These are phyloP conservation scores for Nibea coibor DNA, from an alignment of 2,113 vertebrate species.

Conservation along the genomic window DNA sequence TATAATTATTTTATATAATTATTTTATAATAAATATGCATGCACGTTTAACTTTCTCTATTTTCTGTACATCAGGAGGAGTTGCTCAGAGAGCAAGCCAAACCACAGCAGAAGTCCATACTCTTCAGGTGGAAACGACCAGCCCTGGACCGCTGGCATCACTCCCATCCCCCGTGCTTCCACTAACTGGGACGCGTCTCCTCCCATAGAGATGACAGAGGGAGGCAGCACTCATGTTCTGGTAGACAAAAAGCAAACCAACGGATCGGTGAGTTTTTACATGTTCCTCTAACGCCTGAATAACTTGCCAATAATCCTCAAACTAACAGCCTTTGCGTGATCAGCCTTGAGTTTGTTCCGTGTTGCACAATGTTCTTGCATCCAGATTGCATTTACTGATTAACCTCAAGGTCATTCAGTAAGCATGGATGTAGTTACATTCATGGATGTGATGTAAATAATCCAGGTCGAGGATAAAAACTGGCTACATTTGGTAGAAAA, in stretches of 20 bases:
- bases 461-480: background rate
- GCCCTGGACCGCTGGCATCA: slow-evolving; percentile 69
- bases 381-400: background rate
- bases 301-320: background rate
- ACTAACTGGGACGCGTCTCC: slow-evolving; percentile 32
- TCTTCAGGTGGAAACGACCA: slow-evolving; percentile 39
- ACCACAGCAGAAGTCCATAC: slow-evolving; percentile 68
- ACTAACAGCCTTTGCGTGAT: background rate
- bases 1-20: no score
- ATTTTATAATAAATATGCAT: background rate
- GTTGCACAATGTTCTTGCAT: background rate
- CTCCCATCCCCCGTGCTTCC: slow-evolving; percentile 78
- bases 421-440: slow-evolving; percentile 18
- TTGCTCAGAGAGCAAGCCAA: background rate
- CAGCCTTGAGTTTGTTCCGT: background rate
- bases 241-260: slow-evolving; percentile 68
- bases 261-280: slow-evolving; percentile 74
- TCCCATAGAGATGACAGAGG: slow-evolving; percentile 78
- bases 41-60: background rate
- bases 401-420: background rate
- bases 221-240: slow-evolving; percentile 21
- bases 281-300: background rate
- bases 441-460: no score
- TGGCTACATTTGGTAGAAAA: background rate
- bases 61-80: slow-evolving; percentile 32